Evolutionary conservation across 2,797 vertebrate species (phyloP).

Genomic region (Oryzias sinensis): DNA sequence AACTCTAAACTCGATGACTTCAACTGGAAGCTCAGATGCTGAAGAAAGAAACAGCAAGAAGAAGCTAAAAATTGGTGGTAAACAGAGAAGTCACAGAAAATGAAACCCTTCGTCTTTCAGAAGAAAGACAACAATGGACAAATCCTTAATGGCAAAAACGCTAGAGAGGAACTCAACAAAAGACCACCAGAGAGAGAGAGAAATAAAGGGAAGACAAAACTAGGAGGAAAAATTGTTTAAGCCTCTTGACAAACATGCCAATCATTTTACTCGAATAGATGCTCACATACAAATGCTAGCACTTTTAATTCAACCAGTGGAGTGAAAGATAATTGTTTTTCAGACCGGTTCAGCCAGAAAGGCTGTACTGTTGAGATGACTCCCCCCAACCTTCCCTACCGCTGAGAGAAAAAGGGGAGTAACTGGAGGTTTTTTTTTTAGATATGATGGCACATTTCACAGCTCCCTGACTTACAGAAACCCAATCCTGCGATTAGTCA

Average conservation of each 20-base stretch:
- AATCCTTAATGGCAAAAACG: slow-evolving; percentile 66
- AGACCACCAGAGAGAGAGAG: slow-evolving; percentile 31
- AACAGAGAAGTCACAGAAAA: slow-evolving; percentile 64
- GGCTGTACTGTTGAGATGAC: slow-evolving; percentile 37
- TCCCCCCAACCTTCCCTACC: slow-evolving; percentile 41
- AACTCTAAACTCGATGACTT: slow-evolving; percentile 73
- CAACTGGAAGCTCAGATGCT: slow-evolving; percentile 55
- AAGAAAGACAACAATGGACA: slow-evolving; percentile 61
- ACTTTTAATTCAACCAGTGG: slow-evolving; percentile 30
- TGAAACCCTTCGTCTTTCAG: slow-evolving; percentile 60
- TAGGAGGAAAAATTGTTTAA: slow-evolving; percentile 62
- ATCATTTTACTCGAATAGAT: slow-evolving; percentile 49
- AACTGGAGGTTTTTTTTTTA: slow-evolving; percentile 81
- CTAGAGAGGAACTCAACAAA: slow-evolving; percentile 60
- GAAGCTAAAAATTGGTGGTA: slow-evolving; percentile 49
- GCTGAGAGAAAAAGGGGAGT: slow-evolving; percentile 61
- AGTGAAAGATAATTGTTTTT: slow-evolving; percentile 72
- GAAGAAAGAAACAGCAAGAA: slow-evolving; percentile 51
- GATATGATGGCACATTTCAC: slow-evolving; percentile 81
- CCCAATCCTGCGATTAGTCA: slow-evolving; percentile 82
- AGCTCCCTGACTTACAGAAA: slow-evolving; percentile 80
- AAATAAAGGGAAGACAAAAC: slow-evolving; percentile 51
- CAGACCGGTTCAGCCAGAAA: slow-evolving; percentile 49
- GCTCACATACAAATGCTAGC: slow-evolving; percentile 20
- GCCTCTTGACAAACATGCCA: slow-evolving; percentile 69